Conservation (phyloP, 2,113 vertebrate genomes). For the Dinomys branickii region DNA sequence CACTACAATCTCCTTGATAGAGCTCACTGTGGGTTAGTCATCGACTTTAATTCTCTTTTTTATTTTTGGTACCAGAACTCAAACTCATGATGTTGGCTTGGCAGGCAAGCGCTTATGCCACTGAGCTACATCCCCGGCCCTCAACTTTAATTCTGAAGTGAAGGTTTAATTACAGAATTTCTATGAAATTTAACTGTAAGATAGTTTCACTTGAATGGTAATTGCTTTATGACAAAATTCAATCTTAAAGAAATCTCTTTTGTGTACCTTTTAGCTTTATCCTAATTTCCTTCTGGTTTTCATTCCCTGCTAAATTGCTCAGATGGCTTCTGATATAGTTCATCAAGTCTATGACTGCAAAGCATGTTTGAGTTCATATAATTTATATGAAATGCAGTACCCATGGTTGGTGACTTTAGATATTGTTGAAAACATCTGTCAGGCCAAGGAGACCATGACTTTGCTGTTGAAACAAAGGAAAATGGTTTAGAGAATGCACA, state of each 20-base stretch:
- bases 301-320: not conserved
- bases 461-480: not conserved
- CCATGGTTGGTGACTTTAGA: not conserved
- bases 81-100: no score
- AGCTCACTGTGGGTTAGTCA: not conserved
- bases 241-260: not conserved
- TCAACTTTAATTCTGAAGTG: no score
- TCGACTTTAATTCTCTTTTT: not conserved
- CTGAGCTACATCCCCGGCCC: no score
- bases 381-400: constrained; percentile 37
- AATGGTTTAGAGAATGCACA: not conserved
- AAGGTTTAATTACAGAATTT: constrained; percentile 1
- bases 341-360: not conserved
- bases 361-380: not conserved
- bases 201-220: not conserved
- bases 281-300: constrained; percentile 41
- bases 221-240: not conserved
- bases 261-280: constrained; percentile 5
- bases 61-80: no score
- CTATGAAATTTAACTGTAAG: not conserved
- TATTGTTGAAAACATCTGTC: not conserved
- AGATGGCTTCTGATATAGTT: constrained; percentile 8
- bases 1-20: not conserved
- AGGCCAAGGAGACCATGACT: constrained; percentile 18
- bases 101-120: no score